phyloP scores from a whole-genome alignment of 2,797 vertebrate species.

The Garrulus glandarius region DNA sequence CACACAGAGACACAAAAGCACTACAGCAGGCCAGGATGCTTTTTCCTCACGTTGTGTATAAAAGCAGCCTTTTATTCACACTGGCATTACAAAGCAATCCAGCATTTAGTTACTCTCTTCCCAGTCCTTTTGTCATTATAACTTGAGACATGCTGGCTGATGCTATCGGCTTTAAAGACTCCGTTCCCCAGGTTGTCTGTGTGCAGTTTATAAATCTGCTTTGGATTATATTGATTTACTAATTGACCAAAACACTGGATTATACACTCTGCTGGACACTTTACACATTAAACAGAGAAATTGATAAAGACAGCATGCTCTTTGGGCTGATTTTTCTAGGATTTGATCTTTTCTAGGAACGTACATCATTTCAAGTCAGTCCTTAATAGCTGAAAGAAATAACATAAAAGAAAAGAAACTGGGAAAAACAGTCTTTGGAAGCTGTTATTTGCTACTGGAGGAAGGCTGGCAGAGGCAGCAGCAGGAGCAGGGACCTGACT shows the following conservation, averaged over 20 bases:
- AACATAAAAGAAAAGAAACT: neutral
- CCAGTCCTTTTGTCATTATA: constrained; percentile 1
- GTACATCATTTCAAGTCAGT: neutral
- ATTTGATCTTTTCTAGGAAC: constrained; percentile 22
- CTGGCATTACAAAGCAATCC: neutral
- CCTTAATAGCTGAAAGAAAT: neutral
- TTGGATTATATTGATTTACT: constrained; percentile 55
- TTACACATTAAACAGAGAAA: neutral
- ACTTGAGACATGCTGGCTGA: neutral
- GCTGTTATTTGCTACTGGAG: neutral
- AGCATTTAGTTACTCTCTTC: constrained; percentile 15
- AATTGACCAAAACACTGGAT: constrained; percentile 60
- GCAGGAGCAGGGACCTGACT: neutral
- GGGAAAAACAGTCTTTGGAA: neutral
- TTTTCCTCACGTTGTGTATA: neutral
- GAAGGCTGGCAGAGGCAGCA: neutral
- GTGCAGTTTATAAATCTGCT: constrained; percentile 41
- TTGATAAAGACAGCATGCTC: neutral
- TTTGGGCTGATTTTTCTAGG: neutral
- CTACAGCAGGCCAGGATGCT: neutral
- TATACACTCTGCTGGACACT: constrained; percentile 55
- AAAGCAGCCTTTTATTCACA: constrained; percentile 3
- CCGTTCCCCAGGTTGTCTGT: neutral
- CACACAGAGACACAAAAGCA: constrained; percentile 1
- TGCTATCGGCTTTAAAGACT: neutral